Base-by-base conservation (phyloP, 92 coral and sea anemone genomes). In the Hydrozoanthus gracilis region DNA sequence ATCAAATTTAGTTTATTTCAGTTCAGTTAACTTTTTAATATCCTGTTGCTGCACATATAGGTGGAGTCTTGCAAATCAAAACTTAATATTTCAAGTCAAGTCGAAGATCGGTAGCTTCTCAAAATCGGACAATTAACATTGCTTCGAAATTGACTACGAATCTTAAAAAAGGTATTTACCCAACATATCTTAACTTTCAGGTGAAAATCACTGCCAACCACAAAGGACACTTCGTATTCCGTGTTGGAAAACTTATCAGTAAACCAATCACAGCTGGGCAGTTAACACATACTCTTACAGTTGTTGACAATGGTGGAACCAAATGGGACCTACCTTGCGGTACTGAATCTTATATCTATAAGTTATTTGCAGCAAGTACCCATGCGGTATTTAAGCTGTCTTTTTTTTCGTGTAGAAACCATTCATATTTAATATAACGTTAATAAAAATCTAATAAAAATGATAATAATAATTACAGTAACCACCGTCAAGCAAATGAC, bases 191-290 rank as follows among this genome's bases (percentile, higher is more conserved):
- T 52, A 11, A 9, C 15, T 58, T 58, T 17, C 61, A 80, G 85
- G 85, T 80, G 18, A 18, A 12, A 35, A 67, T 80, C 60, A 80
- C 85, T 6, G 47, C 85, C 16, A 80, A 80, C 35, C 85, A 80
- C 72, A 47, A 6, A 61, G 85, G 85, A 4, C 48, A 80, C 51
- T 80, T 80, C 74, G 20, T 64, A 39, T 80, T 80, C 50, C 85
- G 85, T 27, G 74, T 80, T 17, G 85, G 85, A 6, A 80, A 80
- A 80, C 74, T 80, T 62, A 74, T 17, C 6, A 48, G n/a, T 45
- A 48, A 49, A 9, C 74, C 85, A 51, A 65, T 80, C 47, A 80
- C 85, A 8, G 58, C 47, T 14, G 60, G 14, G 3, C 72, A 80
- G 50, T 62, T 80, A 56, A 62, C 72, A 11, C 85, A 65, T 62